Conservation (phyloP, 1,140 invertebrate genomes). For the Hycleus cichorii region DNA sequence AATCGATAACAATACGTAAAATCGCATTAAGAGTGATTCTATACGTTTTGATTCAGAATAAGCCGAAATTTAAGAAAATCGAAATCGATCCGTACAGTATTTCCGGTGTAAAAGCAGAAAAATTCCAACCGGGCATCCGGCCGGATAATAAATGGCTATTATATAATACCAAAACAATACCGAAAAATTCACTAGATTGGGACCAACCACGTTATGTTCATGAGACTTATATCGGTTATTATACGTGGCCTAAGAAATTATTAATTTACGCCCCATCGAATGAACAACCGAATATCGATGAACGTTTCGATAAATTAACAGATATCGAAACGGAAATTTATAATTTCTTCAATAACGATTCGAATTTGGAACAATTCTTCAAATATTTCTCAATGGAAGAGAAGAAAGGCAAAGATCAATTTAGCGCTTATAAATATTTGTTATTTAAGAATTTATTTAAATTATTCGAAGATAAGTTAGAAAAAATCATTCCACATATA, state of each 20-base stretch:
- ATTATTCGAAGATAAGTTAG: conserved; percentile 64
- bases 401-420: conserved; percentile 77
- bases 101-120: conserved; percentile 21
- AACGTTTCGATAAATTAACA: conserved; percentile 36
- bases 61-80: conserved; percentile 58
- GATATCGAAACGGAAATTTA: conserved; percentile 47
- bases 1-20: conserved; percentile 68
- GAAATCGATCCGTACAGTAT: conserved; percentile 33
- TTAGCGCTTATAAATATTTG: conserved; percentile 55
- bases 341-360: conserved; percentile 60
- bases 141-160: conserved; percentile 67
- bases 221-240: conserved; percentile 67
- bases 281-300: conserved; percentile 51
- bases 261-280: conserved; percentile 54
- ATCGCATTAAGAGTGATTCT: conserved; percentile 56
- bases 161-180: conserved; percentile 54
- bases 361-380: conserved; percentile 67
- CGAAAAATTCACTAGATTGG: conserved; percentile 64
- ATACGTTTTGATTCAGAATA: conserved; percentile 69
- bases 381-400: conserved; percentile 76
- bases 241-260: conserved; percentile 67
- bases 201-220: conserved; percentile 58
- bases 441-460: conserved; percentile 76
- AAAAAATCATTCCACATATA: conserved; percentile 58
- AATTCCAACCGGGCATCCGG: conserved; percentile 46